Conservation (phyloP, 2,797 vertebrate genomes). For the Schizothorax lantsangensis region DNA sequence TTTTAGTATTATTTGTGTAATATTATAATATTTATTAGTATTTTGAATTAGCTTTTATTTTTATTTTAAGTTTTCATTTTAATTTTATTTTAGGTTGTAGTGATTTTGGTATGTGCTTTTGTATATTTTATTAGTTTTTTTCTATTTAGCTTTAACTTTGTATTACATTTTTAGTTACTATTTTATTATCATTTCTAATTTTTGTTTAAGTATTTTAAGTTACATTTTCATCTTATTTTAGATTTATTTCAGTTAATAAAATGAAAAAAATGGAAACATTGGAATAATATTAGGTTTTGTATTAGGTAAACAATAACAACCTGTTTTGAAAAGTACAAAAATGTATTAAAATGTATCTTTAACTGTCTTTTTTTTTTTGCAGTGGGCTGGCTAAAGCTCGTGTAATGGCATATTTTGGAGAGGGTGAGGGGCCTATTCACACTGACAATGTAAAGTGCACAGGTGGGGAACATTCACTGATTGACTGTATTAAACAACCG, state of each 20-base stretch:
- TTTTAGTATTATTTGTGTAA: neutral
- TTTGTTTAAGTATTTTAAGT: neutral
- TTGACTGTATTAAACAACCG: constrained; percentile 91
- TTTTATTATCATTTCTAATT: neutral
- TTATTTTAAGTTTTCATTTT: neutral
- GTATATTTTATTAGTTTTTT: neutral
- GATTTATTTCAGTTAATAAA: neutral
- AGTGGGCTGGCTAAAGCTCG: constrained; percentile 90
- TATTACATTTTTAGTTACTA: neutral
- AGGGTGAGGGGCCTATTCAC: constrained; percentile 87
- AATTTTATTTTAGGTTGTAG: neutral
- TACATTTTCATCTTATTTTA: neutral
- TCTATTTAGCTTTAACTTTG: neutral
- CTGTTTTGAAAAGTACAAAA: neutral
- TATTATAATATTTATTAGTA: neutral
- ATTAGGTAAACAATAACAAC: neutral
- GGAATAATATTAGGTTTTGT: neutral
- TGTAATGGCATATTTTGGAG: constrained; percentile 96
- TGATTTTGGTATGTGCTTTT: neutral
- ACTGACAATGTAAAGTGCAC: constrained; percentile 92
- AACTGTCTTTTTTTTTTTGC: constrained; percentile 16
- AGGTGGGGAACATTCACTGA: constrained; percentile 85
- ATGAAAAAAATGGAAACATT: neutral
- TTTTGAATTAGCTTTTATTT: neutral
- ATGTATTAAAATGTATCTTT: neutral